These are phyloP conservation scores for Penelope pileata DNA, from an alignment of 2,113 vertebrate species.

Conservation along the genomic window DNA sequence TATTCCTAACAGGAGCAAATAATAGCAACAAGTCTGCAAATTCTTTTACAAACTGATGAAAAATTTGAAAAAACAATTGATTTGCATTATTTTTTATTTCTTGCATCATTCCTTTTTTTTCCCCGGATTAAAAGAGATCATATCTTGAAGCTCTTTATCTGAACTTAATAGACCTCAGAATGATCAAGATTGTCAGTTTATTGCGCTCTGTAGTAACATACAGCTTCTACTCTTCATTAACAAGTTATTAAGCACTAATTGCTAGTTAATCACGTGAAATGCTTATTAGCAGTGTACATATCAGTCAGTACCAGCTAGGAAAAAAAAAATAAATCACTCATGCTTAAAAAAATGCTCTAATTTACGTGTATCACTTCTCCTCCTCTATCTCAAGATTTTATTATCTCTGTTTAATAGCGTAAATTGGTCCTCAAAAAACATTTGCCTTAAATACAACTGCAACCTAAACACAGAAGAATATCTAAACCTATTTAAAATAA, in stretches of 20 bases:
- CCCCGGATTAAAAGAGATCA: background rate
- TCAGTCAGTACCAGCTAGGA: background rate
- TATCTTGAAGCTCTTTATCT: background rate
- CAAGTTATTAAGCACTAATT: background rate
- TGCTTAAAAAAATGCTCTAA: background rate
- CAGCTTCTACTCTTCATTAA: background rate
- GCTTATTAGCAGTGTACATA: background rate
- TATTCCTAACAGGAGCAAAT: background rate
- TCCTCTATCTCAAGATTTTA: background rate
- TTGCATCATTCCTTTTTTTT: background rate
- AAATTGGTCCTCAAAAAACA: background rate
- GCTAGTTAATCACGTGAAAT: background rate
- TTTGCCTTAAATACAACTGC: background rate
- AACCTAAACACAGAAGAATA: background rate
- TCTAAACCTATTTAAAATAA: background rate
- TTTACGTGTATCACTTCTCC: background rate
- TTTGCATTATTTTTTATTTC: background rate
- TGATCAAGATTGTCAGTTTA: background rate
- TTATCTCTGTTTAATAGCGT: background rate
- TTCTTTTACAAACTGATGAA: background rate
- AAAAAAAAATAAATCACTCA: background rate
- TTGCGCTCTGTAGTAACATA: background rate
- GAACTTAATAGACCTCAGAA: background rate
- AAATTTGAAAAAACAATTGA: background rate
- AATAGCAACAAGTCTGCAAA: background rate